phyloP scores from a whole-genome alignment of 1,140 invertebrate genomes.

The Chironomus tepperi region DNA sequence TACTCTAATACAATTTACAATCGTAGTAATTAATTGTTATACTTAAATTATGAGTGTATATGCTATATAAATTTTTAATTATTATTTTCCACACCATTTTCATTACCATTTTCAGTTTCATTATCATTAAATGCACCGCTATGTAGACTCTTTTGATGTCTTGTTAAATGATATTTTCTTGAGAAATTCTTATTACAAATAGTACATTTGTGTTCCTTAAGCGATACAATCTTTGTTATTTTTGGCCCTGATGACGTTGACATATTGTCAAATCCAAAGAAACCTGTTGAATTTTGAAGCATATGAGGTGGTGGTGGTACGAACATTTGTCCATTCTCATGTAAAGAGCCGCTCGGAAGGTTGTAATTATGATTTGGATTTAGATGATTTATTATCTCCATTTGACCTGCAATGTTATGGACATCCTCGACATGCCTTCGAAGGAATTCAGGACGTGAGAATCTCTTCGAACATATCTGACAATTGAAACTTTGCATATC shows the following conservation, averaged over 20 bases:
- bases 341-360: background rate
- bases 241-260: background rate
- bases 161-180: background rate
- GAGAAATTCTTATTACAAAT: slow-evolving; percentile 7
- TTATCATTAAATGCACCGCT: background rate
- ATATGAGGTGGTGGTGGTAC: background rate
- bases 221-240: background rate
- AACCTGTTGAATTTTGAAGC: background rate
- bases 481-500: background rate
- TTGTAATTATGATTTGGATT: slow-evolving; percentile 1
- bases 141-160: background rate
- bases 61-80: too few species aligned
- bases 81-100: too few species aligned
- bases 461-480: background rate
- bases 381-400: background rate
- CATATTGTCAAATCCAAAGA: background rate
- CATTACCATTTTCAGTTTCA: background rate
- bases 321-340: background rate
- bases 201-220: background rate
- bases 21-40: too few species aligned
- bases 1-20: background rate
- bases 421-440: background rate
- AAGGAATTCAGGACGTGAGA: background rate
- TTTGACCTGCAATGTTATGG: background rate
- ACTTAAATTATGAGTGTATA: too few species aligned